Base-by-base conservation (phyloP, 2,888 invertebrate genomes). In the Hypena proboscidalis region DNA sequence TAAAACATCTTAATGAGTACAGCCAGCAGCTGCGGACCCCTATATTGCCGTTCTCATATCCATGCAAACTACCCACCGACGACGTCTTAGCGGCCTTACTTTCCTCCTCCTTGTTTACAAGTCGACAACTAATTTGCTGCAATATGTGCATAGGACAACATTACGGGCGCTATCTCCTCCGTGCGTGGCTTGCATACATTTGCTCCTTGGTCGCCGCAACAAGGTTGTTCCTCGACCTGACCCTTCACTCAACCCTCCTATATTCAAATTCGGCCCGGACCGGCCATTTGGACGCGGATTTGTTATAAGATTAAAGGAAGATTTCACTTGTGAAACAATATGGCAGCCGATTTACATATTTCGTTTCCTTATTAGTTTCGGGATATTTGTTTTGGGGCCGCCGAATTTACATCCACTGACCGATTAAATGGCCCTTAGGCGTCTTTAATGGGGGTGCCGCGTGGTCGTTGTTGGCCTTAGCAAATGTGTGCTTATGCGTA, bases 251-350 rank as follows among this genome's bases (percentile, higher is more conserved):
- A 77, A 85, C 90, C 89, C 90, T 83, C 82, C 77, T 82, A 80
- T 90, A 89, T 90, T 90, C 88, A 90, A 90, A 90, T 90, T 85
- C 74, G 65, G 68, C 78, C 81, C 83, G 80, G 81, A 77, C 86
- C 88, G 91, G 84, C 88, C 90, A 91, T 91, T 91, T 90, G 89
- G 85, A 90, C 90, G 85, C 89, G 88, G 91, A 91, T 91, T 91
- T 90, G 90, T 90, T 91, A 90, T 90, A 92, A 91, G 91, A 92
- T 91, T 91, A 91, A 90, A 90, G 90, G 90, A 91, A 91, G 91
- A 91, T 91, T 91, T 91, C 88, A 90, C 90, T 91, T 90, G 88
- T 85, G 88, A 86, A 90, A 90, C 91, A 90, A 90, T 90, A 91
- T 91, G 89, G 88, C 85, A 87, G 80, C 81, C 85, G 84, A 90